Conservation (phyloP, 37 sponge, comb jelly and placozoan genomes). For the Halisarca cf. caerulea region DNA sequence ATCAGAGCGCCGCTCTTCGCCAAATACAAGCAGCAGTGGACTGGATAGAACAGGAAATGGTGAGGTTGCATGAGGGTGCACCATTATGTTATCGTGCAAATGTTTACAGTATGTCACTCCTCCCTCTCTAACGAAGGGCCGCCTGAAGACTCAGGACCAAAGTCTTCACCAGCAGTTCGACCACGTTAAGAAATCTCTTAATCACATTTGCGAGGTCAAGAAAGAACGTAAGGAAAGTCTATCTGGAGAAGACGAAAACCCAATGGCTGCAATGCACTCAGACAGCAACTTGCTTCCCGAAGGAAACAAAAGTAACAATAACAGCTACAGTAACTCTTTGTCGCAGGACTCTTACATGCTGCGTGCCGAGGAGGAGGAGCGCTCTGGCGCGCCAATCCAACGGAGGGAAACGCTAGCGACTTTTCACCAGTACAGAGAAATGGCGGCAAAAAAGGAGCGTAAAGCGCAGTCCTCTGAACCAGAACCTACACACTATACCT, state of each 20-base stretch:
- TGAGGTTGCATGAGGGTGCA: too few species aligned
- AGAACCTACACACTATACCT: not conserved
- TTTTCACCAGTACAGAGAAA: slow-evolving; percentile 5
- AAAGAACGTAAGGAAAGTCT: not conserved
- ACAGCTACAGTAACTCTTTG: not conserved
- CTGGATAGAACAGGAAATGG: slow-evolving; percentile 78
- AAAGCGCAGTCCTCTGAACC: not conserved
- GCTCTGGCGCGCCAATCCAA: not conserved
- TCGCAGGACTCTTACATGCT: not conserved
- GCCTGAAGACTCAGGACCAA: slow-evolving; percentile 14
- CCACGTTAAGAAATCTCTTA: not conserved
- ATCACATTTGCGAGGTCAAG: not conserved
- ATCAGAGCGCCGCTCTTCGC: not conserved
- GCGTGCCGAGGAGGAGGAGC: not conserved
- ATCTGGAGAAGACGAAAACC: too few species aligned
- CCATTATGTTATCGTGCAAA: too few species aligned
- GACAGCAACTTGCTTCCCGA: too few species aligned
- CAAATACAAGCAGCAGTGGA: slow-evolving; percentile 49
- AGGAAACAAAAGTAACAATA: too few species aligned
- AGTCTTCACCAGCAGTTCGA: slow-evolving; percentile 4
- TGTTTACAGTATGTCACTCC: not conserved
- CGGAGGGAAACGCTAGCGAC: slow-evolving; percentile 19
- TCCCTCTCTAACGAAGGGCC: slow-evolving; percentile 6
- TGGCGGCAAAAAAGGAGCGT: not conserved
- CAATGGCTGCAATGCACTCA: too few species aligned